Base-by-base conservation (phyloP, 1,140 invertebrate genomes). In the Laupala kohalensis region DNA sequence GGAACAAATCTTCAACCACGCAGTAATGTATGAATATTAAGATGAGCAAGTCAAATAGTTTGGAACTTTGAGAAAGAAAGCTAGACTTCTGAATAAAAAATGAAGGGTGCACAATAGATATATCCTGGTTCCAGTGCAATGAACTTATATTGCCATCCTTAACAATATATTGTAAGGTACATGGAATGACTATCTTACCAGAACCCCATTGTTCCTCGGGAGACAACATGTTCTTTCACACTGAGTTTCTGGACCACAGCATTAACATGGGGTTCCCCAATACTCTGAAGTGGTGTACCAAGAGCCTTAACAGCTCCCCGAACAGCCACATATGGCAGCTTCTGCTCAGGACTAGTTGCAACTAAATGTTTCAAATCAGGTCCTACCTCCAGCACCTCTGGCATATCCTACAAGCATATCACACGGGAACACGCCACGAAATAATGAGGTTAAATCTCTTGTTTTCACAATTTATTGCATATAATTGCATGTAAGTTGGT, bases 171-270 rank as follows among this genome's bases (percentile, higher is more conserved):
- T 3, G 69, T 25, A 69, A 4, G 27, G 23, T 5, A 64, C 19
- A 19, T 15, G 30, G 62, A n/a, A 64, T 23, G 23, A 23, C 24
- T 4, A 65, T 15, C 68, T 53, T 77, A 83, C 91, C 91, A 93
- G 78, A 91, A 92, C 9, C 91, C 91, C 64, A 88, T 86, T 19
- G 89, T 87, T 62, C 86, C 88, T 78, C 90, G 84, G 27, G 89
- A 86, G 68, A 91, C 84, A 3, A 91, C 85, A 84, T 92, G 90
- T 80, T 93, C 90, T 78, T 90, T 90, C 72, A 90, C 86, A 75
- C 83, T 86, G 71, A 90, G 79, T 75, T 82, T 84, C 76, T 92
- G 90, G 66, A 92, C 80, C 1, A 92, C 90, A 70, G 90, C 91
- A 70, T 86, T 86, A 0, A 91, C 83, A 70, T 85, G 82, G 65